Evolutionary conservation across 2,113 vertebrate genomes (phyloP), one percentile per base, ranked within the genome.

Genomic region (Ursus arctos): DNA sequence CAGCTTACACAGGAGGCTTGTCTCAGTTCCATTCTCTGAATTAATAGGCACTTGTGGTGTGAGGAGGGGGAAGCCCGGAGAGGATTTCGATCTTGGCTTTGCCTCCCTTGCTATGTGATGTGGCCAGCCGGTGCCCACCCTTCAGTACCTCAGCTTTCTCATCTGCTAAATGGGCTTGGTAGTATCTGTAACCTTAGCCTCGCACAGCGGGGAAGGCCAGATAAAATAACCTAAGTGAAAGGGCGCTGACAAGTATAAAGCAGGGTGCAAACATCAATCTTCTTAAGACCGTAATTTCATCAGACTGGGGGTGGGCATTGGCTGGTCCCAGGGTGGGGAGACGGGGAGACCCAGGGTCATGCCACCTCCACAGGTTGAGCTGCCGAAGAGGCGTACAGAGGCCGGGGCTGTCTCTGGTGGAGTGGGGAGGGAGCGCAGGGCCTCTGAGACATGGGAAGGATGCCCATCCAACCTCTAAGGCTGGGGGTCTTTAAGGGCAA

Each of bases 1-100:
- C 14, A 21, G 76, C 18, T 36, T 11, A 40, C 31, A 49, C 43
- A 26, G 49, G 28, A 36, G 77, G 14, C 11, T 79, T 24, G 22
- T 10, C 10, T 18, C 3, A 26, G 8, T 36, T 80, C 69, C 74
- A 0, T n/a, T 86, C 18, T 43, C 61, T 77, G 21, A 47, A 49
- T 33, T 13, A 11, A 33, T 2, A 57, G 67, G 10, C 14, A 4
- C 36, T 19, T 26, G 5, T 36, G 59, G 16, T 63, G 9, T 10
- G 18, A 15, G n/a, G 3, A 55, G 16, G 40, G 80, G 57, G 28
- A 36, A 87, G 28, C n/a, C 87, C 1, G 4, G 40, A 67, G 59
- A 71, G 43, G 43, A 69, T 80, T 91, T 59, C 31, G 49, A 47
- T n/a, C 83, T 76, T 83, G 86, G 33, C 22, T 88, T 94, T 22